Evolutionary conservation across 2,888 invertebrate genomes (phyloP).

Genomic region (Drosophila peninsularis): DNA sequence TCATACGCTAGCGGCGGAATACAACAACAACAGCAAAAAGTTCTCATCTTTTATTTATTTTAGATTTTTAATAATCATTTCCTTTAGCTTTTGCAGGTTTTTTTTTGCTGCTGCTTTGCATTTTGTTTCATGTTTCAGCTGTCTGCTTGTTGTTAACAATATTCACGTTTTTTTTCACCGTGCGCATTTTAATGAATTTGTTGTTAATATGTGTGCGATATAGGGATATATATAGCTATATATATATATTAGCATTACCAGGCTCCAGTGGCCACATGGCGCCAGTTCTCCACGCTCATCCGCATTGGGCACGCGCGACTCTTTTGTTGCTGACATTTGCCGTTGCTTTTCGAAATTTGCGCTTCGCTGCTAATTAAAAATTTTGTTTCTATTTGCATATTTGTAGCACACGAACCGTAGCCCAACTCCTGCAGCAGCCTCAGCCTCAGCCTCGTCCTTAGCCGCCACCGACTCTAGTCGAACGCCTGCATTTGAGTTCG

Average conservation of each 20-base stretch:
- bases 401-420: slow-evolving; percentile 50
- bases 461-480: slow-evolving; percentile 1
- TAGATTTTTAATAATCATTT: slow-evolving; percentile 78
- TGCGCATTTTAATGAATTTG: slow-evolving; percentile 77
- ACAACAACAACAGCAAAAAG: slow-evolving; percentile 14
- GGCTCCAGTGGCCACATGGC: slow-evolving; percentile 58
- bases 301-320: slow-evolving; percentile 35
- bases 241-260: slow-evolving; percentile 3
- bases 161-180: slow-evolving; percentile 15
- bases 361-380: slow-evolving; percentile 80
- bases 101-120: slow-evolving; percentile 32
- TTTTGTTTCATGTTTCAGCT: slow-evolving; percentile 60
- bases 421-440: neutral
- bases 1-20: slow-evolving; percentile 67
- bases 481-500: slow-evolving; percentile 71
- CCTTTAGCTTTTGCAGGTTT: slow-evolving; percentile 33
- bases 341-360: slow-evolving; percentile 69
- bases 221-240: neutral
- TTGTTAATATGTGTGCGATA: slow-evolving; percentile 66
- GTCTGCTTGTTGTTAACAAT: slow-evolving; percentile 33
- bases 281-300: slow-evolving; percentile 53
- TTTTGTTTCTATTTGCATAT: slow-evolving; percentile 80
- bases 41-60: slow-evolving; percentile 77
- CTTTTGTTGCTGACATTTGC: slow-evolving; percentile 77
- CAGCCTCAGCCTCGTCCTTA: no score